Base-by-base conservation (phyloP, 2,797 vertebrate species). In the Balearica regulorum region DNA sequence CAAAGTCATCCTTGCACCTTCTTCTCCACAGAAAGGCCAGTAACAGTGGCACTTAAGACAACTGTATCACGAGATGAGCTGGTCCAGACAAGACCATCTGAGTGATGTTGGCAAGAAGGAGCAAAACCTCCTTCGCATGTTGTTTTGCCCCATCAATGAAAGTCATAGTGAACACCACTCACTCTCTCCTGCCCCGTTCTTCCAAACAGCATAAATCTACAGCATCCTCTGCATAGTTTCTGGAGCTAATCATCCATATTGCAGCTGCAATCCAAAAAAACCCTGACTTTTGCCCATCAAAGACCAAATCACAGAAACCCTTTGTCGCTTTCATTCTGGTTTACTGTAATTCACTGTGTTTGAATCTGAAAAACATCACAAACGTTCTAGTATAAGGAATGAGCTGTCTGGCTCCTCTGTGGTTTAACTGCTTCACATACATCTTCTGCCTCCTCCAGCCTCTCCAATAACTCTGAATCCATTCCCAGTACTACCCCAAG, bases 331-430 rank as follows among this genome's bases (percentile, higher is more conserved):
- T 69, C 61, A 21, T 65, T 78, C 84, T 83, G 53, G 49, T 54
- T 92, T 89, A 83, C 89, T 69, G 68, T 31, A 94, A 87, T 57
- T 85, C 53, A 46, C 37, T 35, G 24, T 24, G 31, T 51, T 75
- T 51, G 29, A 61, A 94, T 31, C 28, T 41, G 43, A 85, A 95
- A 95, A 90, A 57, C 37, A 58, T 65, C 25, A 61, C 44, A 71
- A 78, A 62, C 29, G 31, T 57, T 92, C 64, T 60, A 78, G 25
- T 48, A 19, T 44, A 57, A 92, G 37, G 75, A 91, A 93, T 9
- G 28, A 93, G 61, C 35, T 72, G 92, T 77, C 71, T 95, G 83
- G 49, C 44, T 95, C 33, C 90, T 93, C 57, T 89, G 83, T 44
- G 90, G 91, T 96, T 93, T 89, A 85, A 87, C 75, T 89, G 68